Evolutionary conservation across 2,797 vertebrate genomes (phyloP).

Genomic region (Microtus agrestis): DNA sequence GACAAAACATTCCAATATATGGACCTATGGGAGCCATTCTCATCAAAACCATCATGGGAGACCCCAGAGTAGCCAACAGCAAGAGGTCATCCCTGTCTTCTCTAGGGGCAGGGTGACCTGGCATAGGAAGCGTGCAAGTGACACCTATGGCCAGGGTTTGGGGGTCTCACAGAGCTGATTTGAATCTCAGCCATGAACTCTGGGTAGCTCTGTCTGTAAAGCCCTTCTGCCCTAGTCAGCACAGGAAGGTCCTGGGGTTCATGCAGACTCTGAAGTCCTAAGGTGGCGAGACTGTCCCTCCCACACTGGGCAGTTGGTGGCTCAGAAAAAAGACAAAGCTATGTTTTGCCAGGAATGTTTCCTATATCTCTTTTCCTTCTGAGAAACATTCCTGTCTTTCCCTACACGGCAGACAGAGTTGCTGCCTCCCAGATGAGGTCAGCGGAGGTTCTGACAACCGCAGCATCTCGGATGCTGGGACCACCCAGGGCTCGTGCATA

Average conservation of each 20-base stretch:
- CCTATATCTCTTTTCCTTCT: neutral
- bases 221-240: neutral
- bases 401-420: neutral
- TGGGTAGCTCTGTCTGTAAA: neutral
- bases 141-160: neutral
- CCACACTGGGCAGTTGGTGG: rapidly evolving
- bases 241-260: neutral
- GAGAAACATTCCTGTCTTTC: constrained; percentile 44
- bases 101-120: neutral
- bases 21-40: neutral
- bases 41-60: neutral
- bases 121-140: neutral
- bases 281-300: neutral
- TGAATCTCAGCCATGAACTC: neutral
- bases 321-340: neutral
- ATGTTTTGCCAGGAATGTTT: neutral
- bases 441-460: neutral
- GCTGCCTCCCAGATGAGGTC: constrained; percentile 5
- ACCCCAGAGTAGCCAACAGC: neutral
- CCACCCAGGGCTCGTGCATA: neutral
- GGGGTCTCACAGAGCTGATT: neutral
- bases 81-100: neutral
- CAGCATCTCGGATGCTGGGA: neutral
- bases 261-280: neutral
- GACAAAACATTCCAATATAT: neutral